Evolutionary conservation across 2,797 vertebrate species (phyloP).

Genomic region (Bufotes viridis): DNA sequence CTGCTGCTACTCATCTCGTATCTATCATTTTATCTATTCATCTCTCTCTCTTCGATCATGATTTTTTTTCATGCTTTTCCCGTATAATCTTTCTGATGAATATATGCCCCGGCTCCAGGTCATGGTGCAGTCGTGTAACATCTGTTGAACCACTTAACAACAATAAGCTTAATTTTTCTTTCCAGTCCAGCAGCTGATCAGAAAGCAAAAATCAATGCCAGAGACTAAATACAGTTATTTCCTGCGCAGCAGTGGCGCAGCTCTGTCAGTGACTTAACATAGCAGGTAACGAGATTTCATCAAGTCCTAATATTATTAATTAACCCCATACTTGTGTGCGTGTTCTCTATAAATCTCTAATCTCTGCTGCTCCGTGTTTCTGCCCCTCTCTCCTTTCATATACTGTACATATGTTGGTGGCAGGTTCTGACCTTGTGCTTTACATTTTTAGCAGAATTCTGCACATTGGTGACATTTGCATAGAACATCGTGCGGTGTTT

Average conservation of each 20-base stretch:
- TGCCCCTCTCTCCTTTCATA: neutral
- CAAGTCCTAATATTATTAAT: constrained; percentile 53
- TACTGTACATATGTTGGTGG: neutral
- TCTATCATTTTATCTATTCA: neutral
- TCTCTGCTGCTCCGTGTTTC: neutral
- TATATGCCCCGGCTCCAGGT: constrained; percentile 8
- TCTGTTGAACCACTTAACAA: constrained; percentile 56
- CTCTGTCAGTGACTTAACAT: constrained; percentile 40
- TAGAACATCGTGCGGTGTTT: too few species aligned
- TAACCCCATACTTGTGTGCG: constrained; percentile 32
- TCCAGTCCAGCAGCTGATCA: constrained; percentile 48
- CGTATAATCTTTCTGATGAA: neutral
- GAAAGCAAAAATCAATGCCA: constrained; percentile 58
- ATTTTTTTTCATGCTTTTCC: neutral
- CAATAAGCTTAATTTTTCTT: constrained; percentile 56
- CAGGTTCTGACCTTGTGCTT: too few species aligned
- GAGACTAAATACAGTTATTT: constrained; percentile 51
- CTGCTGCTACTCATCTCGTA: too few species aligned
- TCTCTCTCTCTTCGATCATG: neutral
- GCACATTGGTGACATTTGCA: neutral
- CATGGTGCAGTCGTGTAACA: constrained; percentile 26
- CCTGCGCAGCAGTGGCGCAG: constrained; percentile 21
- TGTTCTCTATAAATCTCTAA: constrained; percentile 25
- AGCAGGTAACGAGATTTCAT: constrained; percentile 57
- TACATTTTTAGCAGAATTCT: neutral